Base-by-base conservation (phyloP, 2,113 vertebrate genomes). In the Clarias gariepinus region DNA sequence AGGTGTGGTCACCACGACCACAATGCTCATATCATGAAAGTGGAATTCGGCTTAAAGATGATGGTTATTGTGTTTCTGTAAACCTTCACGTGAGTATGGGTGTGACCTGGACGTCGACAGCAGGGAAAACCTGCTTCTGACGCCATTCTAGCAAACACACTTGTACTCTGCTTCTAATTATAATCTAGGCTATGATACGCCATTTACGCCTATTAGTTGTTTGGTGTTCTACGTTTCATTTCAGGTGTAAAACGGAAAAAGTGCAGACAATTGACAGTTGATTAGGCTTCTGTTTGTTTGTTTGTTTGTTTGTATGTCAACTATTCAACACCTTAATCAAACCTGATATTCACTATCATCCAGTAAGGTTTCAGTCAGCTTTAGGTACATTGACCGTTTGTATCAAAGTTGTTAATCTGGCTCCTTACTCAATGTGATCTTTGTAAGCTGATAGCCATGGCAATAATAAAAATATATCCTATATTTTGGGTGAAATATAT, bases 1-100 rank as follows among this genome's bases (percentile, higher is more conserved):
- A 90, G 87, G 89, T 88, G 87, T 86, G 87, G 83, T 85, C 73
- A 63, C 28, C 41, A 78, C 52, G 15, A 60, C 57, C 21, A 30
- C 18, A 57, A 4, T 76, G 58, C 74, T 47, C n/a, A 41, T 36
- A 36, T 23, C 36, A 61, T 21, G 21, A 69, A 83, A 76, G 23
- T 52, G 73, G 80, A n/a, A 69, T 85, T 89, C 55, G 11, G 10
- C 3, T 60, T 41, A 73, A 28, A 4, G 4, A 58, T 13, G 28
- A 21, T 19, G 28, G 16, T 73, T 63, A 5, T 68, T 68, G 58
- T 85, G 25, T 23, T 79, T 85, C n/a, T 68, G 15, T 57, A 68
- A 68, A 69, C 30, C 18, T 79, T 58, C 11, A 52, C 10, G 8
- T 60, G 33, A 28, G 21, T 69, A 52, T 47, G 64, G 64, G 52